Percentiles rank a stretch among this genome's conserved stretches.
phyloP scores from a whole-genome alignment of 2,888 invertebrate species.

The Morpho helenor region DNA sequence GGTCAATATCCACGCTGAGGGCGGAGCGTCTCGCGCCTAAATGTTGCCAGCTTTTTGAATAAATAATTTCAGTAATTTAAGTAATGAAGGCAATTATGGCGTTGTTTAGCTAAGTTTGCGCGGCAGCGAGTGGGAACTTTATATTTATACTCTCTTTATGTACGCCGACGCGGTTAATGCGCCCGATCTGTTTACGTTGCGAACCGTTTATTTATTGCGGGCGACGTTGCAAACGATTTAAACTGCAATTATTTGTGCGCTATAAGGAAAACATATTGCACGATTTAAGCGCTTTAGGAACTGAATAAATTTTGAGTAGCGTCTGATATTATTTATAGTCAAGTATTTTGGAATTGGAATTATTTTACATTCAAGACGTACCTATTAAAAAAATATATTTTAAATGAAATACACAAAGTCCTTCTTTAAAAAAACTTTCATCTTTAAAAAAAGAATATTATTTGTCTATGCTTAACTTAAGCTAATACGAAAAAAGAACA shows the following conservation, averaged over 20 bases:
- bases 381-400: too few relatives aligned
- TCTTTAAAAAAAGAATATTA: too few relatives aligned
- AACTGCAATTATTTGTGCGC: conserved; percentile 74
- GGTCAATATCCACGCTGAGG: conserved; percentile 41
- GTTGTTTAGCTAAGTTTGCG: conserved; percentile 80
- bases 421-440: too few relatives aligned
- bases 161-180: conserved; percentile 78
- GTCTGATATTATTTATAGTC: not conserved
- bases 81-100: conserved; percentile 80
- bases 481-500: not conserved
- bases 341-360: not conserved
- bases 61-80: conserved; percentile 80
- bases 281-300: conserved; percentile 48
- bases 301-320: conserved; percentile 27
- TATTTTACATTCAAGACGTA: not conserved
- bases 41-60: conserved; percentile 80
- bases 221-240: conserved; percentile 72
- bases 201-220: conserved; percentile 72
- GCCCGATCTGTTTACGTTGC: conserved; percentile 77
- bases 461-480: too few relatives aligned
- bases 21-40: conserved; percentile 57
- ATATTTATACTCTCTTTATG: conserved; percentile 79
- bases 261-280: conserved; percentile 69
- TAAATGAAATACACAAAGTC: too few relatives aligned
- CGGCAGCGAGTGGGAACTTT: conserved; percentile 76